Conservation (phyloP, 2,797 vertebrate genomes). For the Staurois parvus region DNA sequence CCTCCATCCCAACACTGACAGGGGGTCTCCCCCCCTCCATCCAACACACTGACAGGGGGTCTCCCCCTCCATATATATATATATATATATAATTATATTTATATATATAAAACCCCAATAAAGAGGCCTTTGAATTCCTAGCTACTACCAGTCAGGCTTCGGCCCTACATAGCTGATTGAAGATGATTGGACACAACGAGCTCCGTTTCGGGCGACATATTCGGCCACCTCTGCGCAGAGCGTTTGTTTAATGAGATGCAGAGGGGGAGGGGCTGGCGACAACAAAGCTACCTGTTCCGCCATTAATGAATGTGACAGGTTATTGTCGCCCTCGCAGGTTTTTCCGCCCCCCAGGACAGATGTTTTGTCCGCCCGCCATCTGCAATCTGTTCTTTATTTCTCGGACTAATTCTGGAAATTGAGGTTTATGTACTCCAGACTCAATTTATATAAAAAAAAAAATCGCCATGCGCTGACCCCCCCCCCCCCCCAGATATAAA, state of each 20-base stretch:
- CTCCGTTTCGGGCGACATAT: no score
- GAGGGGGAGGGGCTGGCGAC: background rate
- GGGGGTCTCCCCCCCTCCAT: no score
- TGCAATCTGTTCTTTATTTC: conserved; percentile 56
- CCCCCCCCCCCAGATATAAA: no score
- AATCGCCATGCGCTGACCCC: background rate
- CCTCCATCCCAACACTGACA: no score
- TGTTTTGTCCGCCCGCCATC: conserved; percentile 45
- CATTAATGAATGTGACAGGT: conserved; percentile 7
- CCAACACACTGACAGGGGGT: no score
- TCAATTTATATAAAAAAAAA: background rate
- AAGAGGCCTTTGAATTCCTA: no score
- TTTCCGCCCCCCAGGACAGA: conserved; percentile 15
- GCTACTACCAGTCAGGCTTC: no score
- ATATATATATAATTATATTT: no score
- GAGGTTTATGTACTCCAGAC: conserved; percentile 35
- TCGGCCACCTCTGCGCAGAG: background rate
- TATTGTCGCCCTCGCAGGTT: conserved; percentile 25
- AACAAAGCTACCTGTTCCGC: background rate
- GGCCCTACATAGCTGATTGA: no score
- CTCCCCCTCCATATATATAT: no score
- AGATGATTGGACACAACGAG: no score
- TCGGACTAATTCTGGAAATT: conserved; percentile 44
- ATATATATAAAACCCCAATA: no score
- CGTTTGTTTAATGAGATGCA: background rate